Evolutionary conservation across 2,888 invertebrate genomes (phyloP).

Genomic region (Tinea trinotella): DNA sequence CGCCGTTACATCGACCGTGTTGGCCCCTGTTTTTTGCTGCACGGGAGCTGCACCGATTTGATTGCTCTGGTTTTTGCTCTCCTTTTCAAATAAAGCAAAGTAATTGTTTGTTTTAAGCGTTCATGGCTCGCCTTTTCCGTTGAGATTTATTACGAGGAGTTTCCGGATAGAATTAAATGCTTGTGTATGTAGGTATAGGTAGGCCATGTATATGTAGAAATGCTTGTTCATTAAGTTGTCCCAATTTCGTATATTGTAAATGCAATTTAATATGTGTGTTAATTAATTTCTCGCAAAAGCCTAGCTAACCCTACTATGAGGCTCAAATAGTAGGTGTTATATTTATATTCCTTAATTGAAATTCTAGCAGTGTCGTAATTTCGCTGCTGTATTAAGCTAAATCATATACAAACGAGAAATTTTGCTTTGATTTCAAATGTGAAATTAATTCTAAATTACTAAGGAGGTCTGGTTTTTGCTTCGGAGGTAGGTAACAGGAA

Average conservation of each 20-base stretch:
- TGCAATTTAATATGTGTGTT: constrained; percentile 1
- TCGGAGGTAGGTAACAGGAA: constrained; percentile 64
- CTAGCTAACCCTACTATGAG: not conserved
- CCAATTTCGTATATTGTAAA: not conserved
- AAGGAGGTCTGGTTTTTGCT: constrained; percentile 53
- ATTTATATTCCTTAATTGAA: constrained; percentile 13
- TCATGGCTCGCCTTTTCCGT: constrained; percentile 59
- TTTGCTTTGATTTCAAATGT: constrained; percentile 46
- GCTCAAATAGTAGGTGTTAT: constrained; percentile 1
- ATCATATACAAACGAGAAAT: not conserved
- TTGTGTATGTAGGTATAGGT: not conserved
- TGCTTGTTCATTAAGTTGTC: not conserved
- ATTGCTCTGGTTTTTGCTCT: constrained; percentile 64
- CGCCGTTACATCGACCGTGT: constrained; percentile 43
- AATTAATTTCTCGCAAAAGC: constrained; percentile 6
- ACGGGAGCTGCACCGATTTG: constrained; percentile 64
- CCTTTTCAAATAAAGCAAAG: constrained; percentile 66
- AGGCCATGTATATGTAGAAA: not conserved
- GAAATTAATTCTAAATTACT: constrained; percentile 63
- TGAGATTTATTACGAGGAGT: constrained; percentile 62
- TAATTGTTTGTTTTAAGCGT: constrained; percentile 70
- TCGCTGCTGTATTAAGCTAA: not conserved
- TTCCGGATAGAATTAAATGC: constrained; percentile 28
- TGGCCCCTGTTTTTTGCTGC: constrained; percentile 55
- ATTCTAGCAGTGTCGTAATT: constrained; percentile 14